A percentile compares a stretch with the other conserved stretches of the same genome.
Evolutionary conservation across 2,888 invertebrate genomes (phyloP).

Genomic region (Clunio marinus): DNA sequence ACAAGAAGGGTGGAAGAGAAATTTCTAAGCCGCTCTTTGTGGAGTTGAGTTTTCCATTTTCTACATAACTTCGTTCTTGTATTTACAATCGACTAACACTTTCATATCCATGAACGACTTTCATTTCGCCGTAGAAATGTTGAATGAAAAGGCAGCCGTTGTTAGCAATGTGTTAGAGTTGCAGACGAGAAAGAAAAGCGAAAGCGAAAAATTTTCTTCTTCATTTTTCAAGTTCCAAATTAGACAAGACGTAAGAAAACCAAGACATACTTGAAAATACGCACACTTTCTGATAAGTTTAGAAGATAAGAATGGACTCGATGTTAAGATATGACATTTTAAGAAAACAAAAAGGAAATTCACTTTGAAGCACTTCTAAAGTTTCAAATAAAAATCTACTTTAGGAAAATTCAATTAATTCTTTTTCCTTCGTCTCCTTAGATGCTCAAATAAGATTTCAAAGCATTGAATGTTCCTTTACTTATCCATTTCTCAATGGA

Average conservation of each 20-base stretch:
- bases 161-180: slow-evolving; percentile 5
- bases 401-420: no score
- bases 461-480: no score
- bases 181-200: slow-evolving; percentile 37
- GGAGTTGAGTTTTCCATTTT: slow-evolving; percentile 8
- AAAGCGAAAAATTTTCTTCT: slow-evolving; percentile 34
- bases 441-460: no score
- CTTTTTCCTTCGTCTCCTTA: no score
- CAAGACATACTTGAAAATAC: neutral
- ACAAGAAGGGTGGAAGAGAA: neutral
- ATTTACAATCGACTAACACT: neutral
- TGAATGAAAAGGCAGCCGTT: slow-evolving; percentile 1
- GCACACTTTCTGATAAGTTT: no score
- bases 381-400: no score
- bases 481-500: no score
- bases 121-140: neutral
- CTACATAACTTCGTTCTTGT: neutral
- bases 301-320: neutral
- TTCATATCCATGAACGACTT: neutral
- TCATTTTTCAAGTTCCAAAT: slow-evolving; percentile 10
- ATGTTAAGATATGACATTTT: slow-evolving; percentile 10
- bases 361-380: no score
- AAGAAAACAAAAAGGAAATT: no score
- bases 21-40: neutral
- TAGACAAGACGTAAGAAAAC: slow-evolving; percentile 9